phyloP scores from a whole-genome alignment of 64 coral and sea anemone genomes.

The Catalaphyllia jardinei region DNA sequence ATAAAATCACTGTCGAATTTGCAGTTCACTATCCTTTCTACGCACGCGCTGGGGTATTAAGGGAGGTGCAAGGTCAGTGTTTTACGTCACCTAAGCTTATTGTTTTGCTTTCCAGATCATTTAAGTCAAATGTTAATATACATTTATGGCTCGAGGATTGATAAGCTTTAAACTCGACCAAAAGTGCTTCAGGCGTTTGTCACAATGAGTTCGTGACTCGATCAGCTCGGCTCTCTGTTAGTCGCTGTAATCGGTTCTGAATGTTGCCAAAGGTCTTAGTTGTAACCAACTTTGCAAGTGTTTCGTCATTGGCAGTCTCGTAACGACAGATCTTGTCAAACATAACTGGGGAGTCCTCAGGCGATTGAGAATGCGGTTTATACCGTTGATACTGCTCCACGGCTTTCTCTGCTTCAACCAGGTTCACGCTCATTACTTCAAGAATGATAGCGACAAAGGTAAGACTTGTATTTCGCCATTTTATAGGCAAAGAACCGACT shows the following conservation, averaged over 20 bases:
- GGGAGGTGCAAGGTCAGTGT: neutral
- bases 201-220: neutral
- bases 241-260: neutral
- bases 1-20: neutral
- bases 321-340: neutral
- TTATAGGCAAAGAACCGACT: neutral
- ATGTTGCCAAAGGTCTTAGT: neutral
- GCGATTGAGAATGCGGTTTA: slow-evolving; percentile 2
- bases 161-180: neutral
- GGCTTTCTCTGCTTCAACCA: neutral
- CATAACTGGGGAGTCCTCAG: neutral
- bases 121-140: neutral
- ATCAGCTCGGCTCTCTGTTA: neutral
- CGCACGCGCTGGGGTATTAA: neutral
- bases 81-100: slow-evolving; percentile 6
- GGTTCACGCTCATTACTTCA: neutral
- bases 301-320: neutral
- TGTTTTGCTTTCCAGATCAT: neutral
- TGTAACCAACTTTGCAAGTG: neutral
- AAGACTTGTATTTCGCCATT: neutral
- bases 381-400: neutral
- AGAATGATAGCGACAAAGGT: slow-evolving; percentile 16
- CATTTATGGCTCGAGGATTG: neutral
- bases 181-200: neutral
- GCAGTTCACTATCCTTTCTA: neutral